These are phyloP conservation scores for Theocolax elegans DNA, from an alignment of 1,140 invertebrate genomes.

Conservation along the genomic window DNA sequence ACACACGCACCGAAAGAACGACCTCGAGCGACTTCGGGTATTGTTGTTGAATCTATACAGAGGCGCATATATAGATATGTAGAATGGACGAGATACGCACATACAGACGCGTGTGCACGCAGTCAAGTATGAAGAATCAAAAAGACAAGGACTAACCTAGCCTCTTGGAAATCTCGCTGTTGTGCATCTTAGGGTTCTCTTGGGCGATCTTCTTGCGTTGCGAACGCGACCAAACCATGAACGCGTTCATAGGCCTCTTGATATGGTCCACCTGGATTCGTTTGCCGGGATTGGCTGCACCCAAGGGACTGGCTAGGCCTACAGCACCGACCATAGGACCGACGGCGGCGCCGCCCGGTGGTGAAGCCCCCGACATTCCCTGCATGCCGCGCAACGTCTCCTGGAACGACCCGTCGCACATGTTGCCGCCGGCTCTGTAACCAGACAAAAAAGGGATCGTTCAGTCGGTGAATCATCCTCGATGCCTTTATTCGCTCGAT, in stretches of 20 bases:
- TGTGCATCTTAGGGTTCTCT: constrained; percentile 99
- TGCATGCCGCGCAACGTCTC: constrained; percentile 63
- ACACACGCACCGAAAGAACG: background rate
- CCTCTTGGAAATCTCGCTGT: constrained; percentile 95
- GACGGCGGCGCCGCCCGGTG: constrained; percentile 57
- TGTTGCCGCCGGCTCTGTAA: constrained; percentile 67
- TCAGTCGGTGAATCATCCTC: too few species aligned
- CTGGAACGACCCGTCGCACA: constrained; percentile 66
- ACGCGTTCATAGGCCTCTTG: constrained; percentile 76
- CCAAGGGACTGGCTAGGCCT: constrained; percentile 55
- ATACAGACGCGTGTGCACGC: too few species aligned
- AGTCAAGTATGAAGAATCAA: too few species aligned
- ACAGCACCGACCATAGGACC: constrained; percentile 53
- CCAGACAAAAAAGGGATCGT: background rate
- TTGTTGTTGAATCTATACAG: too few species aligned
- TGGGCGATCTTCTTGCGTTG: constrained; percentile 93
- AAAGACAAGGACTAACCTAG: constrained; percentile 81
- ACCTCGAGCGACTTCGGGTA: background rate
- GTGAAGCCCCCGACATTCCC: constrained; percentile 61
- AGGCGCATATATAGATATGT: too few species aligned
- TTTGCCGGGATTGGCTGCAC: constrained; percentile 51
- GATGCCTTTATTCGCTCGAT: too few species aligned
- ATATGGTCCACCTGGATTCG: constrained; percentile 70
- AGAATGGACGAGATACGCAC: too few species aligned
- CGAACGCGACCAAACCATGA: constrained; percentile 87